These are phyloP conservation scores for Lateolabrax maculatus DNA, from an alignment of 2,797 vertebrate species.

Conservation along the genomic window DNA sequence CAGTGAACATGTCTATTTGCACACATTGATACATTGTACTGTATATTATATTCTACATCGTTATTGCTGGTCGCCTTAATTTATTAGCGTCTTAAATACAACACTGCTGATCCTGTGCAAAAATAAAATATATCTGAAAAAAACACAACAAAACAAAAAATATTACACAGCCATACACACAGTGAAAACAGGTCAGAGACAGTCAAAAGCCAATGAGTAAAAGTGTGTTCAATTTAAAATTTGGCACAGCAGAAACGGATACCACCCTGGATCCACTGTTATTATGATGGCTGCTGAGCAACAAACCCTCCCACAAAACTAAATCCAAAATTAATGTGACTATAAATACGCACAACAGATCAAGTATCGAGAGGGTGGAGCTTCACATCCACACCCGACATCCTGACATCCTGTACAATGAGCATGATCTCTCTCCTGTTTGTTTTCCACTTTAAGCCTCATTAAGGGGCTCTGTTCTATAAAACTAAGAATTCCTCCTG, in stretches of 20 bases:
- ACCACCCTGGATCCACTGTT: constrained; percentile 50
- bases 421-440: constrained; percentile 45
- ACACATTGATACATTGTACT: not conserved
- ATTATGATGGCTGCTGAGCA: constrained; percentile 52
- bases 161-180: not conserved
- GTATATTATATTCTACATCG: not conserved
- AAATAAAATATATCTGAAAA: not conserved
- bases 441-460: constrained; percentile 53
- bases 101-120: not conserved
- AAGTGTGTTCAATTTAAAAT: constrained; percentile 13
- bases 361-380: constrained; percentile 41
- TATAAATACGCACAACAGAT: constrained; percentile 66
- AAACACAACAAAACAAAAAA: not conserved
- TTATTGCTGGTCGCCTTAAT: not conserved
- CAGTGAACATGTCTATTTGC: not conserved
- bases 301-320: constrained; percentile 57
- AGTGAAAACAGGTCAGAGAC: not conserved
- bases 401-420: constrained; percentile 46
- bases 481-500: constrained; percentile 44
- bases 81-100: not conserved
- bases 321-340: constrained; percentile 56
- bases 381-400: constrained; percentile 37
- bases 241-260: constrained; percentile 34
- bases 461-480: constrained; percentile 39
- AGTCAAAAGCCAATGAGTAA: not conserved